Percentiles rank a stretch among this genome's conserved stretches.
phyloP scores from a whole-genome alignment of 1,140 invertebrate species.

The Riptortus pedestris region DNA sequence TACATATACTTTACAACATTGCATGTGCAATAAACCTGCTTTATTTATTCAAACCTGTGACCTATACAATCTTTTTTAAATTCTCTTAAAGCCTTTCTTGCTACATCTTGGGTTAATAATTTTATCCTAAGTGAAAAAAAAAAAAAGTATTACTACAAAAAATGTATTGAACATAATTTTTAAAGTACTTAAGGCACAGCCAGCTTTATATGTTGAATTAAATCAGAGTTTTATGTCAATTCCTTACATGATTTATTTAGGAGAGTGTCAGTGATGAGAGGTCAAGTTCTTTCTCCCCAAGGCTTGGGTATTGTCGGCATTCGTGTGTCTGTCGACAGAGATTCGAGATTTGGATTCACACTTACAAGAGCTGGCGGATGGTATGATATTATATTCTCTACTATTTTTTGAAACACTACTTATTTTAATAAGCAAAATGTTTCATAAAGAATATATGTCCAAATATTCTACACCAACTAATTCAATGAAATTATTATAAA shows the following conservation, averaged over 20 bases:
- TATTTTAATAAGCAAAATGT: background rate
- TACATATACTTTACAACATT: background rate
- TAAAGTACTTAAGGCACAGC: too few relatives aligned
- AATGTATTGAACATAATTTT: too few relatives aligned
- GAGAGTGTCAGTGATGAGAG: conserved; percentile 95
- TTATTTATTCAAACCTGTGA: too few relatives aligned
- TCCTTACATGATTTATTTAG: conserved; percentile 54
- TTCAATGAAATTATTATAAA: background rate
- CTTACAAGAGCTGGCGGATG: conserved; percentile 86
- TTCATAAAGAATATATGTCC: background rate
- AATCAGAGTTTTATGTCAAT: too few relatives aligned
- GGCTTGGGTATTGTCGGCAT: conserved; percentile 92
- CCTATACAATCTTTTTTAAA: too few relatives aligned
- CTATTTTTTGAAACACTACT: conserved; percentile 18
- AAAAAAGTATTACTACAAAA: too few relatives aligned
- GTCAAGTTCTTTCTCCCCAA: conserved; percentile 84
- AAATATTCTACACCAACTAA: conserved; percentile 6
- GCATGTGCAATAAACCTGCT: background rate
- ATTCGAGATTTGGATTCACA: conserved; percentile 91
- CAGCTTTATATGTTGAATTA: too few relatives aligned
- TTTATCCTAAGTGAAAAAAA: too few relatives aligned
- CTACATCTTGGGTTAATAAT: too few relatives aligned
- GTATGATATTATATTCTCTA: conserved; percentile 52
- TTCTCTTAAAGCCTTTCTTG: too few relatives aligned
- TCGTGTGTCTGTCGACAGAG: conserved; percentile 85